These are phyloP conservation scores for Ctena decussata DNA, from an alignment of 2,888 invertebrate species.

Conservation along the genomic window DNA sequence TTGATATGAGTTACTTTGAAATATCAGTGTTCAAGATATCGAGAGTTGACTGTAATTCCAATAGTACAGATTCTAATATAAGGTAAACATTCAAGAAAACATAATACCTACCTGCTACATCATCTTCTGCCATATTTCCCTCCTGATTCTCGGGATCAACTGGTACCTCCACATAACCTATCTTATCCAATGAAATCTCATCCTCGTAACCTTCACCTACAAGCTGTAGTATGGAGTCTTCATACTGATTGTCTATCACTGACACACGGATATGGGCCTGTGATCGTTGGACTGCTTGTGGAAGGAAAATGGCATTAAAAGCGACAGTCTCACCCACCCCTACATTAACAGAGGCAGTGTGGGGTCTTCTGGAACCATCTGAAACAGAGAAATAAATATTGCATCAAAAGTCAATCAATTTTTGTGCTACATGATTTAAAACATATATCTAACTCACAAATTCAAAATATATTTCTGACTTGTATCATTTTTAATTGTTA, in stretches of 20 bases:
- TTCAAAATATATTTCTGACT: no score
- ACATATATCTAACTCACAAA: no score
- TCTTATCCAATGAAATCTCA: conserved; percentile 87
- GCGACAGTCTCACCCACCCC: conserved; percentile 82
- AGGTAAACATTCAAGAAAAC: no score
- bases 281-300: conserved; percentile 80
- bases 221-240: conserved; percentile 88
- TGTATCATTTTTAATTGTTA: no score
- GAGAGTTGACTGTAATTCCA: no score
- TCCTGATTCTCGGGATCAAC: conserved; percentile 82
- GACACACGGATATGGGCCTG: conserved; percentile 87
- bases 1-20: no score
- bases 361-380: conserved; percentile 74
- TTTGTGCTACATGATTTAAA: no score
- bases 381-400: neutral
- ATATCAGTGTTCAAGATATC: no score
- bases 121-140: conserved; percentile 85
- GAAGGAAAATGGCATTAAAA: conserved; percentile 83
- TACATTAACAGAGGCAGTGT: conserved; percentile 85
- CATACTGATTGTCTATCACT: conserved; percentile 89
- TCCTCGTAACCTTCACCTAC: conserved; percentile 88
- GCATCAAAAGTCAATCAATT: no score
- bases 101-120: conserved; percentile 80
- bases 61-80: no score
- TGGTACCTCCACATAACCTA: conserved; percentile 83